Percentiles rank a stretch among this genome's conserved stretches.
These are phyloP conservation scores for Phalera bucephala DNA, from an alignment of 2,888 invertebrate genomes.

Conservation along the genomic window DNA sequence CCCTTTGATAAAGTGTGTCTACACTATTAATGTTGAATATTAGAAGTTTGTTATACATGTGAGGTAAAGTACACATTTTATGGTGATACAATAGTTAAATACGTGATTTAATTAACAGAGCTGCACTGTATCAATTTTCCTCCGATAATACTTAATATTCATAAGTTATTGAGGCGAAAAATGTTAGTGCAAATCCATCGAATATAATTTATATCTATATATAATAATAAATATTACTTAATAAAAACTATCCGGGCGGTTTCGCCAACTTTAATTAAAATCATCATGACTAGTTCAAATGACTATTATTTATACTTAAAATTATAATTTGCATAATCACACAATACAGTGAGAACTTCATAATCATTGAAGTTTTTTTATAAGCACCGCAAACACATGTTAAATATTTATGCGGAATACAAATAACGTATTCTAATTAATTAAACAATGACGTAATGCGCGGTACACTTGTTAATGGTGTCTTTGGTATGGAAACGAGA, in stretches of 20 bases:
- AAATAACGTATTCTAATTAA: conserved; percentile 14
- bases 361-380: conserved; percentile 13
- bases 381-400: conserved; percentile 17
- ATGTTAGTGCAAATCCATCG: too few relatives aligned
- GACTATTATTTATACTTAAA: conserved; percentile 15
- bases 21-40: too few relatives aligned
- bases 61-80: too few relatives aligned
- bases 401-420: conserved; percentile 8
- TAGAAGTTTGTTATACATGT: too few relatives aligned
- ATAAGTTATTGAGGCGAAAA: conserved; percentile 36
- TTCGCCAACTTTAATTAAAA: conserved; percentile 18
- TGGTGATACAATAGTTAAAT: too few relatives aligned
- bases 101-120: neutral
- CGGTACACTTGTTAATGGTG: neutral
- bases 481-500: neutral
- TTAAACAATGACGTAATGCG: conserved; percentile 22
- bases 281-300: conserved; percentile 27
- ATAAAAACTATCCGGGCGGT: too few relatives aligned
- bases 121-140: conserved; percentile 6
- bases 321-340: conserved; percentile 33
- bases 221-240: too few relatives aligned
- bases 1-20: conserved; percentile 30
- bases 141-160: conserved; percentile 15
- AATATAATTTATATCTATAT: too few relatives aligned
- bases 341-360: conserved; percentile 30